A percentile compares a stretch with the other conserved stretches of the same genome.
These are phyloP conservation scores for Malurus leucopterus DNA, from an alignment of 2,797 vertebrate genomes.

Conservation along the genomic window DNA sequence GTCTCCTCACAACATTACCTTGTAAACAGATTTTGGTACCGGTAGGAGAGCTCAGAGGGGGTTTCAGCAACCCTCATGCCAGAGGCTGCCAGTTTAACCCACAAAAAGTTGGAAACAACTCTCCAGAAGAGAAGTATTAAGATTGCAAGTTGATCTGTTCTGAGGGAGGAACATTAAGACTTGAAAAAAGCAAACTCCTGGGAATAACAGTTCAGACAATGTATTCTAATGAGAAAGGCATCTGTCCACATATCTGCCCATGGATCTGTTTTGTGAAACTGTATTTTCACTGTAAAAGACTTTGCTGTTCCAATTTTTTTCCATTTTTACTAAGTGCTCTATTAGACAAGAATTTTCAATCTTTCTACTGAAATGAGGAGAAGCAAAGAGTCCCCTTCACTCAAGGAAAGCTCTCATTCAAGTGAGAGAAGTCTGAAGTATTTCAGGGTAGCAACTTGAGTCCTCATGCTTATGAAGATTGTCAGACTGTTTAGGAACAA, in stretches of 20 bases:
- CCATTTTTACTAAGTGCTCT: neutral
- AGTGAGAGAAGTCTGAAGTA: neutral
- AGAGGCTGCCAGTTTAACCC: neutral
- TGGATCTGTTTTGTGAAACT: neutral
- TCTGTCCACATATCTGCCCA: neutral
- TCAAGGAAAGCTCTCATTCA: neutral
- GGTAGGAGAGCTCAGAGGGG: neutral
- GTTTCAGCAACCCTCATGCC: neutral
- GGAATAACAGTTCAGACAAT: neutral
- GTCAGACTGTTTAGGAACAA: neutral
- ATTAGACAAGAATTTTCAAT: neutral
- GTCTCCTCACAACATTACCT: neutral
- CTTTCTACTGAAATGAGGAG: neutral
- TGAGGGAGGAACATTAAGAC: neutral
- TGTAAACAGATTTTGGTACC: neutral
- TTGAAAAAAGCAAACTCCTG: neutral
- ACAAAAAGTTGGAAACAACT: neutral
- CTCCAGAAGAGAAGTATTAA: neutral
- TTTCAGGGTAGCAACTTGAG: neutral
- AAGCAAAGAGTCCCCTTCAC: neutral
- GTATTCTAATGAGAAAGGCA: slow-evolving; percentile 22
- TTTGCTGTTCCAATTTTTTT: neutral
- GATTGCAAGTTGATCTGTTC: neutral
- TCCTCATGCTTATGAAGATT: neutral
- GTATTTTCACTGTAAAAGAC: neutral